These are phyloP conservation scores for Nomada goodeniana DNA, from an alignment of 2,888 invertebrate species.

Conservation along the genomic window DNA sequence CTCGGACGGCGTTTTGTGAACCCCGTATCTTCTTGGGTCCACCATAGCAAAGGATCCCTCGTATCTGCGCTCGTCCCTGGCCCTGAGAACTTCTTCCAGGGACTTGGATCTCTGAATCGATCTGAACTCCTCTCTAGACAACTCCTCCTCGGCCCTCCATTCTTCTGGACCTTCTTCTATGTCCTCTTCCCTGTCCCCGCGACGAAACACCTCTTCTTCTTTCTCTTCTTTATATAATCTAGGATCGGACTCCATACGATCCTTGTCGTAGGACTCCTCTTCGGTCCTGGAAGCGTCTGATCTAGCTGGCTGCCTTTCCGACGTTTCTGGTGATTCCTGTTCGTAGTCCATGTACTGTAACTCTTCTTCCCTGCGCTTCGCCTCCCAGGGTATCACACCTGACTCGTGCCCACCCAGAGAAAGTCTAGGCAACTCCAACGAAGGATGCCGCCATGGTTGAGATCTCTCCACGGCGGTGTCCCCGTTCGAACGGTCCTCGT, in stretches of 20 bases:
- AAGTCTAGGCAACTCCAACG: conserved; percentile 79
- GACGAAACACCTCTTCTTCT: conserved; percentile 17
- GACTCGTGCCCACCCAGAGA: conserved; percentile 73
- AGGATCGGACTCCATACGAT: conserved; percentile 71
- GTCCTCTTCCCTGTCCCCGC: conserved; percentile 31
- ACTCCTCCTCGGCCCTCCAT: conserved; percentile 51
- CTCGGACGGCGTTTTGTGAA: conserved; percentile 49
- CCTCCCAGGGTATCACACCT: conserved; percentile 72
- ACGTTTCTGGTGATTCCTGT: conserved; percentile 65
- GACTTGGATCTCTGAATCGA: conserved; percentile 54
- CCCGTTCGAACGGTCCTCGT: conserved; percentile 66
- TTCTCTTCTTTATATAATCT: conserved; percentile 64
- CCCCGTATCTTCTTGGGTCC: conserved; percentile 72
- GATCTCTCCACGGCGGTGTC: conserved; percentile 73
- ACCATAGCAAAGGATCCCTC: conserved; percentile 70
- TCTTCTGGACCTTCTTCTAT: conserved; percentile 34
- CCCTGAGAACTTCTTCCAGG: conserved; percentile 59
- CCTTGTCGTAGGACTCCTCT: conserved; percentile 70
- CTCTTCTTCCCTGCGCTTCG: conserved; percentile 60
- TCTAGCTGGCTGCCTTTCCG: conserved; percentile 52
- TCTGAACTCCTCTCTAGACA: conserved; percentile 52
- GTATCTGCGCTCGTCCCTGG: conserved; percentile 54
- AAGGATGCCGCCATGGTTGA: conserved; percentile 81
- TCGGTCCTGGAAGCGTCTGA: conserved; percentile 48
- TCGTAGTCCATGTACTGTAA: conserved; percentile 73